Conservation (phyloP, 2,113 vertebrate genomes). For the Aptenodytes patagonicus region DNA sequence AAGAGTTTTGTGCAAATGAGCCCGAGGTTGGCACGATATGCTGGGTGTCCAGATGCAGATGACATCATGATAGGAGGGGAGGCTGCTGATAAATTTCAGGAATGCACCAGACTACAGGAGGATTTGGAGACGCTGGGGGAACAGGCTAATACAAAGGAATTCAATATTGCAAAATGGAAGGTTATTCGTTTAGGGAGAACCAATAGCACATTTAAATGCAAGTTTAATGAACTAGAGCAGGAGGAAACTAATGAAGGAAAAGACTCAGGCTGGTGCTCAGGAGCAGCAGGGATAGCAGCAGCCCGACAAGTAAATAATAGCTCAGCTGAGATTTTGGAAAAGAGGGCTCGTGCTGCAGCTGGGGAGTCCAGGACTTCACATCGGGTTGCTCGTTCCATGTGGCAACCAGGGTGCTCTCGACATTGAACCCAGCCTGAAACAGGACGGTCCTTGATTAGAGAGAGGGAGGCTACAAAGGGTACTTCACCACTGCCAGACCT, state of each 20-base stretch:
- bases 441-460: background rate
- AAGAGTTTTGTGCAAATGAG: background rate
- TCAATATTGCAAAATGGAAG: constrained; percentile 34
- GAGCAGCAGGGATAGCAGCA: background rate
- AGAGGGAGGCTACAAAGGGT: background rate
- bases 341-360: background rate
- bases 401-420: background rate
- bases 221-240: constrained; percentile 37
- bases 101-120: constrained; percentile 34
- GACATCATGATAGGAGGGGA: constrained; percentile 52
- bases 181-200: constrained; percentile 37
- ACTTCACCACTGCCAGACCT: background rate
- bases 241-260: constrained; percentile 10
- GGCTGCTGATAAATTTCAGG: constrained; percentile 54
- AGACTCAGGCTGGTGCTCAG: background rate
- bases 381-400: rapidly evolving
- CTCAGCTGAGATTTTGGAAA: background rate
- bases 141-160: constrained; percentile 20
- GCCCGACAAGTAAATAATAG: background rate
- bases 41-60: constrained; percentile 10
- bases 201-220: constrained; percentile 22
- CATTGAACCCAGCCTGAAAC: background rate
- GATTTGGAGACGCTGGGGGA: constrained; percentile 29
- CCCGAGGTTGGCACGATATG: background rate
- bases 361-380: background rate